These are phyloP conservation scores for Enteromius fasciolatus DNA, from an alignment of 2,797 vertebrate species.

Conservation along the genomic window DNA sequence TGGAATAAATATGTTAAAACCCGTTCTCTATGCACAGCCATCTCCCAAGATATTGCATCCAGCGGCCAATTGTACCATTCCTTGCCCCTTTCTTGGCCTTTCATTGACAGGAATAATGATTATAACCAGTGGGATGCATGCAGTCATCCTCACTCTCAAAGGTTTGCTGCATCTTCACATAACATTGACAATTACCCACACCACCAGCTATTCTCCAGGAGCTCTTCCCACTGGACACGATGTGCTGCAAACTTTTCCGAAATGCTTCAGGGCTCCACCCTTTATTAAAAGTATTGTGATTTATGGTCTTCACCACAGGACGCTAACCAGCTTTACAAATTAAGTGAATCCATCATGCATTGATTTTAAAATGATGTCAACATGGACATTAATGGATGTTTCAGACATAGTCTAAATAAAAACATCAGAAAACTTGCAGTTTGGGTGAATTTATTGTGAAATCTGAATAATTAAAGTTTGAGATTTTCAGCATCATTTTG, in stretches of 20 bases:
- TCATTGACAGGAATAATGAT: slow-evolving; percentile 12
- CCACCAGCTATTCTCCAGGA: neutral
- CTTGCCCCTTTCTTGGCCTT: neutral
- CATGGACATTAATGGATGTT: neutral
- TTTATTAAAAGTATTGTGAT: slow-evolving; percentile 70
- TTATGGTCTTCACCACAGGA: slow-evolving; percentile 63
- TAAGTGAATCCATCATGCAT: slow-evolving; percentile 32
- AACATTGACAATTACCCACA: slow-evolving; percentile 62
- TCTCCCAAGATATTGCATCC: neutral
- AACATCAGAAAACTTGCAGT: neutral
- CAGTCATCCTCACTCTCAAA: slow-evolving; percentile 13
- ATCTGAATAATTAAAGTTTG: neutral
- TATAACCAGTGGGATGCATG: neutral
- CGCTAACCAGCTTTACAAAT: slow-evolving; percentile 57
- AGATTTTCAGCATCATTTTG: neutral
- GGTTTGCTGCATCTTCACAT: slow-evolving; percentile 56
- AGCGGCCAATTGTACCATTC: neutral
- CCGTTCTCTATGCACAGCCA: neutral
- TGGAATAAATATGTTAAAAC: neutral
- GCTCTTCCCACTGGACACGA: slow-evolving; percentile 4
- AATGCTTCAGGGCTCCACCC: slow-evolving; percentile 46
- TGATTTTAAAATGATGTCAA: slow-evolving; percentile 35
- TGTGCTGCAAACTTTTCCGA: slow-evolving; percentile 46
- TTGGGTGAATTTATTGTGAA: neutral
- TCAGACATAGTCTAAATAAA: slow-evolving; percentile 4